A percentile compares a stretch with the other conserved stretches of the same genome.
phyloP scores from a whole-genome alignment of 2,888 invertebrate genomes.

The Eristalinus sepulchralis region DNA sequence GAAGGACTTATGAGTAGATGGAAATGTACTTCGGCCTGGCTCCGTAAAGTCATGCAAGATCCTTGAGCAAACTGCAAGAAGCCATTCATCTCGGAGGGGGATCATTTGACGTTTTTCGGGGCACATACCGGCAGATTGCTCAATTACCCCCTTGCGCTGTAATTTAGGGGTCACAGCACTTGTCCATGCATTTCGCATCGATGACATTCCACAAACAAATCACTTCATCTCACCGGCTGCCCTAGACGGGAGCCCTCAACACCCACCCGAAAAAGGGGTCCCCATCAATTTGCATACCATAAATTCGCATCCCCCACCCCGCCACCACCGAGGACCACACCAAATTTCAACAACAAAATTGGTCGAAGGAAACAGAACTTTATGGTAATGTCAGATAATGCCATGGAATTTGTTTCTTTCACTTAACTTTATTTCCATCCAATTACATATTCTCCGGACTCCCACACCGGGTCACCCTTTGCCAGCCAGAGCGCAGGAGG shows the following conservation, averaged over 20 bases:
- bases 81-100: slow-evolving; percentile 56
- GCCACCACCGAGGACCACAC: slow-evolving; percentile 2
- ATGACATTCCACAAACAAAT: slow-evolving; percentile 40
- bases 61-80: slow-evolving; percentile 39
- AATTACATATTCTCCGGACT: slow-evolving; percentile 62
- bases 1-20: slow-evolving; percentile 35
- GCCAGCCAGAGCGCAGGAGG: background rate
- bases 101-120: slow-evolving; percentile 57
- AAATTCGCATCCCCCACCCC: slow-evolving; percentile 38
- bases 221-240: slow-evolving; percentile 47
- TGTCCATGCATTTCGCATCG: slow-evolving; percentile 17
- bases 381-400: slow-evolving; percentile 70
- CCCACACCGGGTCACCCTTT: slow-evolving; percentile 17
- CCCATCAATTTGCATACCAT: slow-evolving; percentile 56
- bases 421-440: slow-evolving; percentile 71
- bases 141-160: slow-evolving; percentile 29
- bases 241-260: background rate
- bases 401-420: slow-evolving; percentile 69
- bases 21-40: slow-evolving; percentile 11
- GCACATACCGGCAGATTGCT: slow-evolving; percentile 25
- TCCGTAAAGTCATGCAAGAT: slow-evolving; percentile 30
- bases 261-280: slow-evolving; percentile 23
- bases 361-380: slow-evolving; percentile 52
- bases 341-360: slow-evolving; percentile 55
- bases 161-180: background rate